Conservation (phyloP, 2,888 invertebrate genomes). For the Encarsia formosa region DNA sequence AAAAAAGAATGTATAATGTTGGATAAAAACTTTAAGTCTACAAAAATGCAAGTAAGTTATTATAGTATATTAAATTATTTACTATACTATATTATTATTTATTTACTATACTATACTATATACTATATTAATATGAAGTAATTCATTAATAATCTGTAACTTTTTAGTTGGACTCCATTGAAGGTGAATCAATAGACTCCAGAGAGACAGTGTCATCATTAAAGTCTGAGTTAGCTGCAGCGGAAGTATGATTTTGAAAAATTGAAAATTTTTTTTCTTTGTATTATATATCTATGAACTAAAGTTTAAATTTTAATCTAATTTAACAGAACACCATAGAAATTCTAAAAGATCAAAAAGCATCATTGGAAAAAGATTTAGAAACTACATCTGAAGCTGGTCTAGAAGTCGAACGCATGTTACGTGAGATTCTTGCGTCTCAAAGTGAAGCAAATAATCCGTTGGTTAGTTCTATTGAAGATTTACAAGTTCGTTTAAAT, state of each 20-base stretch:
- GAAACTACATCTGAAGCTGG: conserved; percentile 79
- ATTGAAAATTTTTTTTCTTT: neutral
- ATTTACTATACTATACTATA: too few relatives aligned
- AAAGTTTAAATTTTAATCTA: conserved; percentile 9
- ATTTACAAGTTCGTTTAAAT: conserved; percentile 63
- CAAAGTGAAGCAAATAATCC: conserved; percentile 62
- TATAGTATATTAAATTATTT: neutral
- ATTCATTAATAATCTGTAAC: conserved; percentile 12
- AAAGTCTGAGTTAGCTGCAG: conserved; percentile 61
- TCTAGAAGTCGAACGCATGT: conserved; percentile 67
- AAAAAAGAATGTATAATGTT: conserved; percentile 57
- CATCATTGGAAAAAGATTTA: conserved; percentile 67
- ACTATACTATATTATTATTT: conserved; percentile 1
- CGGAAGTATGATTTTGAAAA: conserved; percentile 44
- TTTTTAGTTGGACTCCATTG: conserved; percentile 57
- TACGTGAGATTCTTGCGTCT: conserved; percentile 63
- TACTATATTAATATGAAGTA: conserved; percentile 11
- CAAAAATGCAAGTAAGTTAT: conserved; percentile 44
- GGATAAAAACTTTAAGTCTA: conserved; percentile 53
- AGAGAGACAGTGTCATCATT: conserved; percentile 69
- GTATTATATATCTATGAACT: too few relatives aligned
- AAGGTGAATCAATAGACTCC: conserved; percentile 68
- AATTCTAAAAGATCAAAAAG: conserved; percentile 65
- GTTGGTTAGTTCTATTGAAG: conserved; percentile 62
- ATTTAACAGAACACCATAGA: conserved; percentile 47